Evolutionary conservation across 2,797 vertebrate genomes (phyloP).

Genomic region (Malacoctenus gilli): DNA sequence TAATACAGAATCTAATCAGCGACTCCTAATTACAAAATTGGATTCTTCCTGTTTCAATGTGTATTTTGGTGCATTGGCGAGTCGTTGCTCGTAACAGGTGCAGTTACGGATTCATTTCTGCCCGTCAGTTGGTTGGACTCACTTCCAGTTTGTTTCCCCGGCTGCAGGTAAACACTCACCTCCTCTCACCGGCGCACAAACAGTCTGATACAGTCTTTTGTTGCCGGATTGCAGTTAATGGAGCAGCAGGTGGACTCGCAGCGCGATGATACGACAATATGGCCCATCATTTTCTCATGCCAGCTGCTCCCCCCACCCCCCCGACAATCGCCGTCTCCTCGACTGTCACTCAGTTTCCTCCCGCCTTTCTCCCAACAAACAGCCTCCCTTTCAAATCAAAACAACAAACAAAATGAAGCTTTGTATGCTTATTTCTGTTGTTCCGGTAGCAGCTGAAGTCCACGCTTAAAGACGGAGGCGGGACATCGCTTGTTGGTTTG

Average conservation of each 20-base stretch:
- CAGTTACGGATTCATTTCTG: not conserved
- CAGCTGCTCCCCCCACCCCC: conserved; percentile 62
- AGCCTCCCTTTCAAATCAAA: conserved; percentile 12
- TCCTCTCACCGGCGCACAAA: not conserved
- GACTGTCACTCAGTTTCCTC: conserved; percentile 47
- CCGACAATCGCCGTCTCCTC: conserved; percentile 44
- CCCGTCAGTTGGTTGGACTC: not conserved
- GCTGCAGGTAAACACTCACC: conserved; percentile 10
- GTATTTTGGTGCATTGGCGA: too few species aligned
- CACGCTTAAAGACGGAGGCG: too few species aligned
- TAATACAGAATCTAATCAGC: too few species aligned
- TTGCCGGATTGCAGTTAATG: conserved; percentile 57
- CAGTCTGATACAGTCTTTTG: conserved; percentile 52
- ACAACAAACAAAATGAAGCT: conserved; percentile 32
- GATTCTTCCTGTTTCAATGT: too few species aligned
- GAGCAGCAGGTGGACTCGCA: conserved; percentile 70
- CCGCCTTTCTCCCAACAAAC: conserved; percentile 14
- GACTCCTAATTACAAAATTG: too few species aligned
- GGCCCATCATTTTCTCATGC: conserved; percentile 50
- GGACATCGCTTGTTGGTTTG: too few species aligned
- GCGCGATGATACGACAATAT: conserved; percentile 55
- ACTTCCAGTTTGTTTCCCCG: conserved; percentile 33
- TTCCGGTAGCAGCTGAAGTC: too few species aligned
- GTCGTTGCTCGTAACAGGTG: conserved; percentile 28
- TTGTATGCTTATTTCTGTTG: not conserved